Conservation (phyloP, 2,888 invertebrate species). For the Napeogenes inachia region DNA sequence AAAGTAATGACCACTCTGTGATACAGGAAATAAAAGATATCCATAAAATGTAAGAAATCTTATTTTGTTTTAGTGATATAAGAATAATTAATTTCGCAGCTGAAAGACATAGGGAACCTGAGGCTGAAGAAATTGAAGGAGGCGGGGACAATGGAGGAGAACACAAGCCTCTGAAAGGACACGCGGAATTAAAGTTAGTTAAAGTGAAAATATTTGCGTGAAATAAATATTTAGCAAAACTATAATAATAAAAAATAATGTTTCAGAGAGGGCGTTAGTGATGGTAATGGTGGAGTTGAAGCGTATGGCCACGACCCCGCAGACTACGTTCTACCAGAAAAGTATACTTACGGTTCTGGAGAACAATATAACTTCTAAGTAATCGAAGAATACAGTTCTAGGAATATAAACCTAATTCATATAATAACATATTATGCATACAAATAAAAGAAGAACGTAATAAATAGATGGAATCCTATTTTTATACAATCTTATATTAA, state of each 20-base stretch:
- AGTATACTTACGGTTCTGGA: constrained; percentile 63
- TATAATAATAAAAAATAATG: not conserved
- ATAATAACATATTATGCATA: not conserved
- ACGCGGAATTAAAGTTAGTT: constrained; percentile 59
- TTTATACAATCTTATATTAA: no score
- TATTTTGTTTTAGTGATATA: constrained; percentile 18
- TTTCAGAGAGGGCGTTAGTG: constrained; percentile 53
- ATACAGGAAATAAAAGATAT: no score
- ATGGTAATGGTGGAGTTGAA: constrained; percentile 68
- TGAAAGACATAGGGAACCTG: constrained; percentile 33
- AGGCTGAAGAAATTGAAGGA: constrained; percentile 36
- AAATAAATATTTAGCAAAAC: no score
- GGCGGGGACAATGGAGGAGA: constrained; percentile 33
- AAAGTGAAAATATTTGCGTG: not conserved
- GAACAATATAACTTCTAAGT: constrained; percentile 60
- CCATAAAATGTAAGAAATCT: not conserved
- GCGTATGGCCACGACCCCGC: constrained; percentile 62
- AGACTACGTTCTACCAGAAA: constrained; percentile 65
- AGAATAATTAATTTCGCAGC: constrained; percentile 35
- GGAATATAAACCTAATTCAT: not conserved
- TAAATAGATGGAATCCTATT: no score
- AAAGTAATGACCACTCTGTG: no score
- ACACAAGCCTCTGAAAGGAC: constrained; percentile 35
- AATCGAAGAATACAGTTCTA: constrained; percentile 12
- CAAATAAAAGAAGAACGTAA: not conserved